Conservation (phyloP, 1,140 invertebrate species). For the Eubasilissa regina region DNA sequence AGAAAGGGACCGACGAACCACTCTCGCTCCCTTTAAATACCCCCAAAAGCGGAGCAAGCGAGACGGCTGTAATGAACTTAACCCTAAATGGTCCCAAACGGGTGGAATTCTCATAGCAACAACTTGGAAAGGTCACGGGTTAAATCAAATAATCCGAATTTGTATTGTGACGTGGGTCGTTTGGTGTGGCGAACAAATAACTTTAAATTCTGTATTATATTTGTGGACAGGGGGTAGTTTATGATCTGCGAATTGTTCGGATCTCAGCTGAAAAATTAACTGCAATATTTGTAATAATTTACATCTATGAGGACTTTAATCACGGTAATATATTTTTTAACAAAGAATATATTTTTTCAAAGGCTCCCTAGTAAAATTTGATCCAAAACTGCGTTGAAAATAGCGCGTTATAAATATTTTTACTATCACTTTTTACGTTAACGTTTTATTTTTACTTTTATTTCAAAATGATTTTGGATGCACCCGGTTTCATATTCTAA, state of each 20-base stretch:
- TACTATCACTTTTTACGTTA: no score
- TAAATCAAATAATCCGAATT: slow-evolving; percentile 58
- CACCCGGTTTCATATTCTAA: no score
- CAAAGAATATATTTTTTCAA: no score
- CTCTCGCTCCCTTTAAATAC: slow-evolving; percentile 16
- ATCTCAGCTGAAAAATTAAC: no score
- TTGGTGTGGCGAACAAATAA: slow-evolving; percentile 51
- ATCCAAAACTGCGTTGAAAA: no score
- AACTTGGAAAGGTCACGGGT: slow-evolving; percentile 51
- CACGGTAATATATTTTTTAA: no score
- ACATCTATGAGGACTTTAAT: no score
- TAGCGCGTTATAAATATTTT: no score
- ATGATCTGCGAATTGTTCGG: slow-evolving; percentile 36
- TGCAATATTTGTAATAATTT: no score
- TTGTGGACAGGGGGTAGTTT: slow-evolving; percentile 26
- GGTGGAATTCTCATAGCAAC: slow-evolving; percentile 51
- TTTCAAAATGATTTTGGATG: no score
- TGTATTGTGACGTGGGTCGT: slow-evolving; percentile 48
- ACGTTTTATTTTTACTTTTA: no score
- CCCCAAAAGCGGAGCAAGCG: slow-evolving; percentile 15
- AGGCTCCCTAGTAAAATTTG: no score
- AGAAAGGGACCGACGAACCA: not conserved
- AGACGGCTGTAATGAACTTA: not conserved
- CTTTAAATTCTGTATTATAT: slow-evolving; percentile 49
- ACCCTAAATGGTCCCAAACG: not conserved